These are phyloP conservation scores for Phocoena sinus DNA, from an alignment of 2,113 vertebrate species.

Conservation along the genomic window DNA sequence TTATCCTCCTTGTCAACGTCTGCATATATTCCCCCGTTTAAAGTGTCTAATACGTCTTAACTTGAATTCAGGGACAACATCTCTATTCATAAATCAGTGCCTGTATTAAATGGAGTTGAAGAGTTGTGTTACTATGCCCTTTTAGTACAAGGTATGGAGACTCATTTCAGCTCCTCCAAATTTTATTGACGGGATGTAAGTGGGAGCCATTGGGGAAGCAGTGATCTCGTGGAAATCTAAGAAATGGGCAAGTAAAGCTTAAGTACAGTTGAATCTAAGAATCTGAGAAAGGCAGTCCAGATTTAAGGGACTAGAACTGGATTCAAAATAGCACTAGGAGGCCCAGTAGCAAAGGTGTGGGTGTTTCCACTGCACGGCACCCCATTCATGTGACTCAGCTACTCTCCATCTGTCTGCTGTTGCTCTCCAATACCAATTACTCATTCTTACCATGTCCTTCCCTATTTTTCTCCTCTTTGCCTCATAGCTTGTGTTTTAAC, in stretches of 20 bases:
- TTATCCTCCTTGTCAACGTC: neutral
- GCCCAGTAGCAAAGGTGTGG: neutral
- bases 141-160: neutral
- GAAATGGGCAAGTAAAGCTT: neutral
- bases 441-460: neutral
- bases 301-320: neutral
- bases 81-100: neutral
- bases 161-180: neutral
- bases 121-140: neutral
- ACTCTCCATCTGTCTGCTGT: neutral
- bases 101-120: no score
- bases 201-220: neutral
- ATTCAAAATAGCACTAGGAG: neutral
- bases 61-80: neutral
- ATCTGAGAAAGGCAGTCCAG: neutral
- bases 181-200: neutral
- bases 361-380: rapidly evolving
- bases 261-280: neutral
- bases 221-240: neutral
- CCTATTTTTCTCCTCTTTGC: neutral
- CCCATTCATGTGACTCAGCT: rapidly evolving
- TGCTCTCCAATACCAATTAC: neutral
- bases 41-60: neutral
- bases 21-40: neutral
- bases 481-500: neutral